Evolutionary conservation across 2,113 vertebrate species (phyloP).

Genomic region (Tetrax tetrax): DNA sequence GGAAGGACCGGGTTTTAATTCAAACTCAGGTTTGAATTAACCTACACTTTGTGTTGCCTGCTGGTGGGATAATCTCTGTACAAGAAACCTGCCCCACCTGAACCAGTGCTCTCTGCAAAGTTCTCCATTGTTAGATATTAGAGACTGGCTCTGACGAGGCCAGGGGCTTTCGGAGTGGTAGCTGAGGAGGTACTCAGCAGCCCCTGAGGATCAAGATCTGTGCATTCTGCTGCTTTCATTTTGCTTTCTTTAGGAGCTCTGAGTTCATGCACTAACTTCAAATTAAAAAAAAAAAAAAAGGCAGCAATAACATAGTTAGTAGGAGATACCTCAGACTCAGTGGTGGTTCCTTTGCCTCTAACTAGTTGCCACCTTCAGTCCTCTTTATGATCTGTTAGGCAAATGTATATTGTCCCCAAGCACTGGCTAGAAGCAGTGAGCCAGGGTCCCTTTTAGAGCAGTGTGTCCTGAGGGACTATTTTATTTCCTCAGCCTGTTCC

Average conservation of each 20-base stretch:
- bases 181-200: background rate
- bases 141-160: background rate
- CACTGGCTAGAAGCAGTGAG: background rate
- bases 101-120: background rate
- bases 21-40: background rate
- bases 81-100: background rate
- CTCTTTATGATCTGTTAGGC: background rate
- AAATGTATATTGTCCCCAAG: background rate
- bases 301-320: background rate
- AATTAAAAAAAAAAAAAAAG: background rate
- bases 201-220: background rate
- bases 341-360: background rate
- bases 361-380: background rate
- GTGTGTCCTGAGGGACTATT: background rate
- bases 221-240: background rate
- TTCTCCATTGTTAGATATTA: accelerated
- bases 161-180: background rate
- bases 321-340: background rate
- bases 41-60: background rate
- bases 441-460: background rate
- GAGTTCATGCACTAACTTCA: background rate
- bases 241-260: background rate
- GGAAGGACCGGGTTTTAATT: background rate
- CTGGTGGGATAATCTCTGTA: background rate
- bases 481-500: background rate